Percentiles rank a stretch among this genome's conserved stretches.
phyloP scores from a whole-genome alignment of 2,797 vertebrate genomes.

The Gephyroberyx darwinii region DNA sequence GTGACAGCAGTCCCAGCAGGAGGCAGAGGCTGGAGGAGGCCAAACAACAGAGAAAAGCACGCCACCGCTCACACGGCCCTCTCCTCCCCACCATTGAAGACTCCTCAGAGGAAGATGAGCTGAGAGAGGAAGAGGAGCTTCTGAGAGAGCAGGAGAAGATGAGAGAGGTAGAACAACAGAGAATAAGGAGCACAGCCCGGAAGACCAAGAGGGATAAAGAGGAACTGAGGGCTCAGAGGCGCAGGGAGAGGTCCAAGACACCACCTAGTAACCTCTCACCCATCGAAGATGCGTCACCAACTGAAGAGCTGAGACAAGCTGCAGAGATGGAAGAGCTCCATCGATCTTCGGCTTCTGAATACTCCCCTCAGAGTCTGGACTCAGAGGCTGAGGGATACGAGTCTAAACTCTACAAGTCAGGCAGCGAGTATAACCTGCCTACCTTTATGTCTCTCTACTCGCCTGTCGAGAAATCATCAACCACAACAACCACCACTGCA shows the following conservation, averaged over 20 bases:
- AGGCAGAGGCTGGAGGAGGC: slow-evolving; percentile 95
- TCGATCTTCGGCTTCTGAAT: slow-evolving; percentile 97
- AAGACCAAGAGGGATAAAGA: slow-evolving; percentile 98
- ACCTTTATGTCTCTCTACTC: slow-evolving; percentile 99
- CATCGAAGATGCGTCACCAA: slow-evolving; percentile 98
- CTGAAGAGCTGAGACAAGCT: slow-evolving; percentile 96
- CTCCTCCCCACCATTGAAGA: slow-evolving; percentile 98
- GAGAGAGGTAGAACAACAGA: slow-evolving; percentile 98
- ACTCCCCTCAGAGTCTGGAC: slow-evolving; percentile 94
- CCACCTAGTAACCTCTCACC: slow-evolving; percentile 99
- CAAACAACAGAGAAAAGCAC: slow-evolving; percentile 97
- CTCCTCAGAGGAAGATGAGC: slow-evolving; percentile 97
- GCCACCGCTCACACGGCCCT: slow-evolving; percentile 95
- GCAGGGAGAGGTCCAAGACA: slow-evolving; percentile 97
- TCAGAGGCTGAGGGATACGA: slow-evolving; percentile 96
- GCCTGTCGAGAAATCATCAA: slow-evolving; percentile 87
- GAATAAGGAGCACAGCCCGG: slow-evolving; percentile 94
- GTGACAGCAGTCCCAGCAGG: slow-evolving; percentile 97
- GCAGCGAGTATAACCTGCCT: slow-evolving; percentile 97
- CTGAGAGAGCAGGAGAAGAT: slow-evolving; percentile 98
- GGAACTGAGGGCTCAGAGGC: slow-evolving; percentile 94
- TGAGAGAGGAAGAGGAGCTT: slow-evolving; percentile 98
- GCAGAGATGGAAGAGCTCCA: slow-evolving; percentile 99
- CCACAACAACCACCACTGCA: slow-evolving; percentile 77
- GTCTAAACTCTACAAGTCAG: slow-evolving; percentile 94